phyloP scores from a whole-genome alignment of 2,888 invertebrate species.

The Auanema freiburgensis region DNA sequence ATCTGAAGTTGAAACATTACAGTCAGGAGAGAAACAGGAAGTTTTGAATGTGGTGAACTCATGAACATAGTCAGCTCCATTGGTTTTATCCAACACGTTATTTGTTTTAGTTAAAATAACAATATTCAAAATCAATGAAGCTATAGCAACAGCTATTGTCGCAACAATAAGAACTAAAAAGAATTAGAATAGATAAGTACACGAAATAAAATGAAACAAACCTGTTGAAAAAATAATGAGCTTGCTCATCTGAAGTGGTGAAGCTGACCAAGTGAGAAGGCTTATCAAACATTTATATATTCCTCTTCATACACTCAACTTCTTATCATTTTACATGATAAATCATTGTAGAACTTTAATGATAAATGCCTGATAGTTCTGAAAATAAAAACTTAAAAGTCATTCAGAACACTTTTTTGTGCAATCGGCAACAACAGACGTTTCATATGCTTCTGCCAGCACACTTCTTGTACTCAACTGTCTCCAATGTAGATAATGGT shows the following conservation, averaged over 20 bases:
- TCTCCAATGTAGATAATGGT: no score
- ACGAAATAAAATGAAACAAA: background rate
- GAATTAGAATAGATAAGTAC: background rate
- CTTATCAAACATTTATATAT: no score
- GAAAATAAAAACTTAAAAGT: no score
- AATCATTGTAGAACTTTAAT: no score
- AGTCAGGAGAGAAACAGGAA: background rate
- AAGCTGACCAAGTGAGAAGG: background rate
- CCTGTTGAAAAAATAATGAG: background rate
- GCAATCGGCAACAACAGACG: no score
- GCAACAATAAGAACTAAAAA: slow-evolving; percentile 33
- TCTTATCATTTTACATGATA: no score
- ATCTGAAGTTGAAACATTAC: background rate
- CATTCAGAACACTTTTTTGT: no score
- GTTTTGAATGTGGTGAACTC: background rate
- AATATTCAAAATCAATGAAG: slow-evolving; percentile 44
- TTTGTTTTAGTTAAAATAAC: slow-evolving; percentile 43
- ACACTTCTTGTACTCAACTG: no score
- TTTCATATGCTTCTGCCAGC: no score
- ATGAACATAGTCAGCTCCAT: background rate
- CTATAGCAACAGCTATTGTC: slow-evolving; percentile 38
- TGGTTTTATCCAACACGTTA: no score
- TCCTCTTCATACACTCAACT: no score
- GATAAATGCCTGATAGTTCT: no score
- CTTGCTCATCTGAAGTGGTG: background rate